These are phyloP conservation scores for Stenolophus ochropezus DNA, from an alignment of 2,888 invertebrate genomes.

Conservation along the genomic window DNA sequence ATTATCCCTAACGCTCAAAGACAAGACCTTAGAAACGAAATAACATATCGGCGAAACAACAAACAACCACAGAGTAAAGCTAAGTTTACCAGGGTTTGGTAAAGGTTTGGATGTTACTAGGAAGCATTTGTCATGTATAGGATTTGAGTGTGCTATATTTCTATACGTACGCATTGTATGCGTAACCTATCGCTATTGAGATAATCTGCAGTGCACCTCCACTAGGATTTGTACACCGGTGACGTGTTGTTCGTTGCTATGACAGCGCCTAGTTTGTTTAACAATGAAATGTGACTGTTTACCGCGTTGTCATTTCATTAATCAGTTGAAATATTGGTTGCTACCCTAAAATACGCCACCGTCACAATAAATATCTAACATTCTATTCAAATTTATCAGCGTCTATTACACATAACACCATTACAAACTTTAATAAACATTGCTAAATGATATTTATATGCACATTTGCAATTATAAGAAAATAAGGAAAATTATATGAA, in stretches of 20 bases:
- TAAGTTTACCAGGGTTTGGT: too few relatives aligned
- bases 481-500: too few relatives aligned
- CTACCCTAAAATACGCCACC: constrained; percentile 12
- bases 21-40: too few relatives aligned
- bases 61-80: too few relatives aligned
- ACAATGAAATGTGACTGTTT: constrained; percentile 44
- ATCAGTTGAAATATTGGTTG: constrained; percentile 40
- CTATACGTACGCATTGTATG: neutral
- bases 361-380: neutral
- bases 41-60: too few relatives aligned
- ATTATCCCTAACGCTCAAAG: too few relatives aligned
- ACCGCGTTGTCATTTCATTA: constrained; percentile 42
- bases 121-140: neutral
- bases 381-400: constrained; percentile 13
- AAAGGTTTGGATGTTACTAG: too few relatives aligned
- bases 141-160: neutral
- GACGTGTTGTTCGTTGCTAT: constrained; percentile 38
- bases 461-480: too few relatives aligned
- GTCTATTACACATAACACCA: too few relatives aligned
- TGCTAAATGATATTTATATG: too few relatives aligned
- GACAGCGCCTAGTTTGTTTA: constrained; percentile 41
- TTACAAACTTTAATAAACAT: too few relatives aligned
- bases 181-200: neutral
- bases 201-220: constrained; percentile 21
- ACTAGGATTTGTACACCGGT: neutral